A percentile compares a stretch with the other conserved stretches of the same genome.
phyloP scores from a whole-genome alignment of 2,113 vertebrate genomes.

The Columba livia region DNA sequence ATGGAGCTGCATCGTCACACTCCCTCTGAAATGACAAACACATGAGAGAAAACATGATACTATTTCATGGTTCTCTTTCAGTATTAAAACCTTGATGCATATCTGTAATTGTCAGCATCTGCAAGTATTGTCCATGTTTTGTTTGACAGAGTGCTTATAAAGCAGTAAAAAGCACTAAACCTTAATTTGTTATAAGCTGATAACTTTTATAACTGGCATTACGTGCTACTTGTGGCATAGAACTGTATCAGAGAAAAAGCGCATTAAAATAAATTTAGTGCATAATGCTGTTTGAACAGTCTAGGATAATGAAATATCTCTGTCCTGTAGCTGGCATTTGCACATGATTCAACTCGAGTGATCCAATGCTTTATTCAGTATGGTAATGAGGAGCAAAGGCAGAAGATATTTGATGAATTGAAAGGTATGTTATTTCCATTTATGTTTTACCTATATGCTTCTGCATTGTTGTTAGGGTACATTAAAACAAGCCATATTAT shows the following conservation, averaged over 20 bases:
- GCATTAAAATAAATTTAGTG: not conserved
- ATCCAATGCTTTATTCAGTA: constrained; percentile 95
- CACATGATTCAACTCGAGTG: constrained; percentile 92
- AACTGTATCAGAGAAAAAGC: not conserved
- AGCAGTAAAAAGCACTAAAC: not conserved
- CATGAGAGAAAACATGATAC: not conserved
- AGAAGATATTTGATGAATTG: constrained; percentile 85
- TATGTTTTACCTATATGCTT: not conserved
- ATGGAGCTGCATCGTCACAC: not conserved
- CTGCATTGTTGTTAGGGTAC: not conserved
- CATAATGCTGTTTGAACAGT: not conserved
- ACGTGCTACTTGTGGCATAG: not conserved
- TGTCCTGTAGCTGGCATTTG: constrained; percentile 86
- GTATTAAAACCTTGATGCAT: not conserved
- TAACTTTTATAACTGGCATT: not conserved
- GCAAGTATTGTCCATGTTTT: not conserved
- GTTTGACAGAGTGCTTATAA: not conserved
- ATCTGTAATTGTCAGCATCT: not conserved
- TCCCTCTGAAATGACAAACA: not conserved
- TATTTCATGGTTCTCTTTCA: not conserved
- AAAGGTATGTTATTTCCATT: constrained; percentile 77
- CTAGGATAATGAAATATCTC: not conserved
- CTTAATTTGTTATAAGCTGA: not conserved
- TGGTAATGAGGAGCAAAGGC: constrained; percentile 84
- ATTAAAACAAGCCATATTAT: not conserved